Evolutionary conservation across 2,113 vertebrate species (phyloP), one percentile per base, ranked within the genome.

Genomic region (Puffinus mauretanicus): DNA sequence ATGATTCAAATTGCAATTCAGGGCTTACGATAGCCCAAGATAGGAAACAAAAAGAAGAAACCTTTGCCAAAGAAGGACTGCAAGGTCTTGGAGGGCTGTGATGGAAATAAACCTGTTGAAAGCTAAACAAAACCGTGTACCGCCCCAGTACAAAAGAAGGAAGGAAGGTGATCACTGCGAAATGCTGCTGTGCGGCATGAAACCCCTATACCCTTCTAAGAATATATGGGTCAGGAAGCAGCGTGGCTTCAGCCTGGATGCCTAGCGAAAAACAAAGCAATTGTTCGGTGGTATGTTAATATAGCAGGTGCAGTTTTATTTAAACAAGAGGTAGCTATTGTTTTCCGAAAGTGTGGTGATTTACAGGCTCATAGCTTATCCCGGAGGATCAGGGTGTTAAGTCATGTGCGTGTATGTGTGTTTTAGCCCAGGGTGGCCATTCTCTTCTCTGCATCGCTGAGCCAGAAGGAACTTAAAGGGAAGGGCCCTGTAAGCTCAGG

Each of bases 301-400:
- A 86, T 69, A 98, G 97, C 98, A 98, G 98, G 98, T 98, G 98
- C 98, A 97, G 98, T 97, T 98, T 97, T 97, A 97, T 97, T 98
- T 98, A 98, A 98, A 98, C 96, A 97, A 98, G 98, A 96, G 97
- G 93, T 94, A 12, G 82, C 97, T 97, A 98, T 98, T 98, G 98
- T 98, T 98, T 97, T 98, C 94, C 97, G 96, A 90, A 97, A 97
- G 97, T 84, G 69, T 94, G 96, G 89, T 95, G 97, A 97, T 98
- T 97, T 98, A 97, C 92, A 96, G 95, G 97, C 96, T 97, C 83
- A 83, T 95, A 97, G 96, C 91, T 97, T 83, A 94, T 96, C 97
- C 95, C 36, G 55, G 93, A 94, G 94, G 92, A 91, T 70, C 90
- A 96, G 93, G 88, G 96, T 93, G 91, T 92, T 88, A 82, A 90